These are phyloP conservation scores for Belgica antarctica DNA, from an alignment of 2,888 invertebrate species.

Conservation along the genomic window DNA sequence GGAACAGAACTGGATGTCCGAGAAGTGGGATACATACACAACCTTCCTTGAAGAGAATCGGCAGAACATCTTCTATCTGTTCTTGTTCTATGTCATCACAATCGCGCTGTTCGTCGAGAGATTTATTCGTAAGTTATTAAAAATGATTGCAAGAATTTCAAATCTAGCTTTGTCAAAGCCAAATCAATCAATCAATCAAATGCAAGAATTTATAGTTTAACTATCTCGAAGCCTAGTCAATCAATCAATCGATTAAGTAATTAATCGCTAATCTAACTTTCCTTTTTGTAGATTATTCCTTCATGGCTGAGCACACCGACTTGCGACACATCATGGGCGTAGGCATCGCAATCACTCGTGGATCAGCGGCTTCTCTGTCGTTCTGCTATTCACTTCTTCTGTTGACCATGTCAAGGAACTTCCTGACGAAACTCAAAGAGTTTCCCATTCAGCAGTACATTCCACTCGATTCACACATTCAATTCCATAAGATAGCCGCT, in stretches of 20 bases:
- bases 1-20: conserved; percentile 66
- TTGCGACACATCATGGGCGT: conserved; percentile 95
- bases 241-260: not conserved
- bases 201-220: not conserved
- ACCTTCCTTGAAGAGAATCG: conserved; percentile 94
- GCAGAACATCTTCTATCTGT: conserved; percentile 92
- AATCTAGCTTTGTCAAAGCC: no score
- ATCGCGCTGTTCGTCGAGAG: conserved; percentile 91
- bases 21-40: conserved; percentile 82
- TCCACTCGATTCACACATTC: conserved; percentile 90
- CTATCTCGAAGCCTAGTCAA: not conserved
- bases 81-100: conserved; percentile 91
- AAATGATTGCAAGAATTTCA: not conserved
- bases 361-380: conserved; percentile 89
- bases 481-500: conserved; percentile 95
- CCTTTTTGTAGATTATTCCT: conserved; percentile 87
- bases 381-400: conserved; percentile 90
- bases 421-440: conserved; percentile 89
- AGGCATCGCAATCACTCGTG: conserved; percentile 91
- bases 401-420: conserved; percentile 88
- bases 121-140: conserved; percentile 79
- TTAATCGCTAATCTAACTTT: conserved; percentile 45
- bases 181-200: not conserved
- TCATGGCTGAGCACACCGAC: conserved; percentile 94
- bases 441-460: conserved; percentile 92